Conservation (phyloP, 2,113 vertebrate species). For the Rhinogobius similis region DNA sequence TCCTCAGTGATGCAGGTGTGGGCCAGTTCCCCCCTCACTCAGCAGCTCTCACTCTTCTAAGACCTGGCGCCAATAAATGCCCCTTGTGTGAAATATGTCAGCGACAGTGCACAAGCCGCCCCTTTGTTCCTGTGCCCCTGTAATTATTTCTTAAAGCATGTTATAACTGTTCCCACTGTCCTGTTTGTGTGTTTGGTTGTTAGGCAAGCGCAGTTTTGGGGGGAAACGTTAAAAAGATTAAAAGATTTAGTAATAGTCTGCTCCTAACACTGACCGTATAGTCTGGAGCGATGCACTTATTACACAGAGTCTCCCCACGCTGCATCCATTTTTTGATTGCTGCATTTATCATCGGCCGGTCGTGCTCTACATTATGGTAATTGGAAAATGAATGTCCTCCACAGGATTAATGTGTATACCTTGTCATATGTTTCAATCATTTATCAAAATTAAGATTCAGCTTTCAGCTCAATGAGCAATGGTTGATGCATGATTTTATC, state of each 20-base stretch:
- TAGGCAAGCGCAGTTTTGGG: slow-evolving; percentile 29
- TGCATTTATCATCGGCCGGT: slow-evolving; percentile 75
- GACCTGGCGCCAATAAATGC: slow-evolving; percentile 64
- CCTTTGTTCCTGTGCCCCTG: slow-evolving; percentile 50
- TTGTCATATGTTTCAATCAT: slow-evolving; percentile 78
- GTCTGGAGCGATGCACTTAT: slow-evolving; percentile 65
- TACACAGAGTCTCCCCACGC: slow-evolving; percentile 66
- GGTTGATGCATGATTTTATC: slow-evolving; percentile 58
- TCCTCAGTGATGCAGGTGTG: slow-evolving; percentile 78
- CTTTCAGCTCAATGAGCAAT: slow-evolving; percentile 50
- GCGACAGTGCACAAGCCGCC: slow-evolving; percentile 59
- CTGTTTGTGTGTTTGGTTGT: slow-evolving; percentile 52
- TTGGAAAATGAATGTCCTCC: slow-evolving; percentile 79
- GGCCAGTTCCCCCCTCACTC: slow-evolving; percentile 58
- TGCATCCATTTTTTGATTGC: slow-evolving; percentile 78
- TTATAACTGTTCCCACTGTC: slow-evolving; percentile 13
- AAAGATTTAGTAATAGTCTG: slow-evolving; percentile 48
- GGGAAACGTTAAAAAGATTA: slow-evolving; percentile 12
- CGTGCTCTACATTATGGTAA: slow-evolving; percentile 78
- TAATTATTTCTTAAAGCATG: slow-evolving; percentile 47
- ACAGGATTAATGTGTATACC: slow-evolving; percentile 78
- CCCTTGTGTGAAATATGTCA: slow-evolving; percentile 68
- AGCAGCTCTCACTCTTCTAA: slow-evolving; percentile 68
- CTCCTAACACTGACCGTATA: slow-evolving; percentile 55
- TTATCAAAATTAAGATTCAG: slow-evolving; percentile 75